Percentiles rank a stretch among this genome's conserved stretches.
Conservation (phyloP, 2,797 vertebrate species). For the Chelonia mydas region DNA sequence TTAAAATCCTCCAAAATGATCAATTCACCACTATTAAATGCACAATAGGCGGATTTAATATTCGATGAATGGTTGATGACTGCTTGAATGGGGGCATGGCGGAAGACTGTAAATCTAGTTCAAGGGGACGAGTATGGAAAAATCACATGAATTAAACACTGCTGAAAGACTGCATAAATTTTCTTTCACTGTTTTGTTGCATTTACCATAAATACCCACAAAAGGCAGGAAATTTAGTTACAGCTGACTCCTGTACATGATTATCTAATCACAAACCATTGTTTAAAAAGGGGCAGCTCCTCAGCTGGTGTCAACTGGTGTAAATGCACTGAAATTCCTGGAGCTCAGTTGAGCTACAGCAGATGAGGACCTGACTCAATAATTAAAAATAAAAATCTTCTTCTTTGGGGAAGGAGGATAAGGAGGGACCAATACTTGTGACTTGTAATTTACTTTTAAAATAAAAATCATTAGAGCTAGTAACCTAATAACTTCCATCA, state of each 20-base stretch:
- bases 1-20: slow-evolving; percentile 7
- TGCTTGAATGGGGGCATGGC: neutral
- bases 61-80: neutral
- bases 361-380: neutral
- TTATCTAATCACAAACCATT: neutral
- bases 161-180: neutral
- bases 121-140: neutral
- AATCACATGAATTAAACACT: neutral
- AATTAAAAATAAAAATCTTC: neutral
- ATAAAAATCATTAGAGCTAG: neutral
- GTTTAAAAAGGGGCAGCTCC: fast-evolving
- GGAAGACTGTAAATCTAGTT: neutral
- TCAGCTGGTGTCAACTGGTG: neutral
- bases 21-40: slow-evolving; percentile 26
- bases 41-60: neutral
- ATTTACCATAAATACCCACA: neutral
- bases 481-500: fast-evolving
- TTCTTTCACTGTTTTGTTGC: neutral
- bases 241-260: neutral
- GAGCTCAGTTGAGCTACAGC: neutral
- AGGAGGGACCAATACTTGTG: fast-evolving
- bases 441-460: neutral
- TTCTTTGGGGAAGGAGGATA: neutral
- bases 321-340: neutral
- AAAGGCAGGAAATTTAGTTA: fast-evolving